Evolutionary conservation across 2,113 vertebrate genomes (phyloP), one percentile per base, ranked within the genome.

Genomic region (Callipepla californica): DNA sequence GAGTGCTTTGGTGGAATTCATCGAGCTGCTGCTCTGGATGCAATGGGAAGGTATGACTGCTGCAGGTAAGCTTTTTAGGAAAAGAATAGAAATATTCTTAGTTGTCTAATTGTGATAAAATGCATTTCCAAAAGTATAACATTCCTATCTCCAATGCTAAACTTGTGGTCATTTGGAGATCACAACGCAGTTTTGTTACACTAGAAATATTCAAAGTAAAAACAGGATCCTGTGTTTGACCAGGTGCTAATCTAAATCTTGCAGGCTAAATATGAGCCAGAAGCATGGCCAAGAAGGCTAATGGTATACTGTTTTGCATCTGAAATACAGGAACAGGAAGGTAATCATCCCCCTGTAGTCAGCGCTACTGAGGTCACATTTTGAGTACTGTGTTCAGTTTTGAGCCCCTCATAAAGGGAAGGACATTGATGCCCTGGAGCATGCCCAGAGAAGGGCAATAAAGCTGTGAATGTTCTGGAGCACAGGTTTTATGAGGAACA

Each of bases 201-300:
- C 23, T 59, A 42, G 17, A 62, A 70, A 26, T 0, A 0, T 67
- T 70, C 16, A 21, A 28, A 51, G 36, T 13, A 16, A 36, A 79
- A 87, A 44, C 0, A 25, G 65, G 26, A 51, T n/a, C 65, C 66
- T 0, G 0, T 40, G 38, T 23, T 36, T 0, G 0, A 3, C n/a
- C 44, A 6, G 5, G 6, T 42, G 7, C 15, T 62, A 16, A 81
- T 53, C 45, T 42, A 51, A 28, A 16, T 16, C 6, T 88, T 85
- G 42, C 19, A 30, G 23, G 51, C 4, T 26, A 51, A 51, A 51
- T 23, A 26, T 8, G 4, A 26, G 25, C 13, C 50, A 26, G 50
- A 25, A 51, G 50, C 26, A 25, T 25, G 25, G 50, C 23, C 50
- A 51, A 26, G 23, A 50, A 50, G 25, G 6, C 22, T 12, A 50